Base-by-base conservation (phyloP, 2,888 invertebrate genomes). In the Rhopalosiphum nymphaeae region DNA sequence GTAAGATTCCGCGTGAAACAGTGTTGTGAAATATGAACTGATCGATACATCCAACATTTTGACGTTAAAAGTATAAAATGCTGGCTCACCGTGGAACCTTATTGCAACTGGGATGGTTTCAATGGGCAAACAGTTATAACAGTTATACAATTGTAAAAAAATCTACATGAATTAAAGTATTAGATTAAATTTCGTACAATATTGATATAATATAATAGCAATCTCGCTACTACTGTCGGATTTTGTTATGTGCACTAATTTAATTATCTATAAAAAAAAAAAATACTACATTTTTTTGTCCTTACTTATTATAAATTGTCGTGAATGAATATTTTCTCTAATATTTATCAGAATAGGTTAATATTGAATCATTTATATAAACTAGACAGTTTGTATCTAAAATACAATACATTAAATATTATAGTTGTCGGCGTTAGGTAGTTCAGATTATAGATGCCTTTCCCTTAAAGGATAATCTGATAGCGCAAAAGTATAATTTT, bases 41-140 rank as follows among this genome's bases (percentile, higher is more conserved):
- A 78, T 78, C 78, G 10, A 36, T 36, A 36, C 78, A 36, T 36
- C 7, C 7, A 36, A 36, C 36, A 21, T 78, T 78, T 2, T 21
- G 36, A 78, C 78, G 21, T 36, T 67, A 67, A 44, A 44, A 44
- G 44, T 44, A 3, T 67, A 67, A 21, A 13, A 61, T 29, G 3
- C 3, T n/a, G 4, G 3, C 4, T n/a, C 16, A n/a, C 67, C 16
- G 1, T 16, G 5, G n/a, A n/a, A n/a, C n/a, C n/a, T n/a, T n/a
- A n/a, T n/a, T n/a, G n/a, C n/a, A n/a, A n/a, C n/a, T n/a, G n/a
- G n/a, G n/a, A n/a, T n/a, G n/a, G n/a, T n/a, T n/a, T n/a, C n/a
- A n/a, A n/a, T n/a, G n/a, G n/a, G n/a, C n/a, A n/a, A n/a, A n/a
- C n/a, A n/a, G n/a, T n/a, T n/a, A n/a, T n/a, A n/a, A n/a, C n/a